Base-by-base conservation (phyloP, 2,113 vertebrate genomes). In the Bagarius yarrelli region DNA sequence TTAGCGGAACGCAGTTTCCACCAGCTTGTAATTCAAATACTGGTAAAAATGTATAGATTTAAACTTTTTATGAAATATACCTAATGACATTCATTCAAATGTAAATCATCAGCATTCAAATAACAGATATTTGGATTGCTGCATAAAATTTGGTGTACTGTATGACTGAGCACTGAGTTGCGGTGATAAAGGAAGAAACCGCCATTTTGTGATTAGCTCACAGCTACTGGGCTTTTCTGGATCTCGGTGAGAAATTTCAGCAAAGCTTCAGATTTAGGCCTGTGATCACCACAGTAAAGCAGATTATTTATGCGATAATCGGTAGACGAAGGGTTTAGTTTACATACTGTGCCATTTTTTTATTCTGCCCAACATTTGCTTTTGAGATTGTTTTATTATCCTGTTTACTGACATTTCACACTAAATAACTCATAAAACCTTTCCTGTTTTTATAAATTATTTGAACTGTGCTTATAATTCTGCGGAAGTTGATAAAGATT, bases 381-480 rank as follows among this genome's bases (percentile, higher is more conserved):
- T 59, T 70, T 66, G 52, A 36, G 50, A 50, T 30, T 27, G 64
- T 60, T 47, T 76, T 63, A 36, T 69, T 85, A 86, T 84, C 71
- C 83, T 78, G 73, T 66, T 61, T 86, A 86, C 87, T 82, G 83
- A 87, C 85, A 83, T 16, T 64, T 87, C 87, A 52, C 44, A n/a
- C 40, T 25, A 57, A 69, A 50, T 47, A 9, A 74, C 13, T 36
- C 21, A 19, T 44, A 18, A 44, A 23, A 25, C 40, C 25, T 47
- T 25, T 16, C 40, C 23, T 6, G 8, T 27, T 25, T 69, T 69
- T 71, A 27, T 50, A 30, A 52, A 50, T 15, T 0, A 47, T 27
- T 30, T 3, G 18, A 53, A 52, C 44, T 19, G 25, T 72, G 25
- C 25, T 52, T 16, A 25, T 23, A 27, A 14, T 25, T 47, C 40